A percentile compares a stretch with the other conserved stretches of the same genome.
phyloP scores from a whole-genome alignment of 2,113 vertebrate genomes.

The Sardina pilchardus region DNA sequence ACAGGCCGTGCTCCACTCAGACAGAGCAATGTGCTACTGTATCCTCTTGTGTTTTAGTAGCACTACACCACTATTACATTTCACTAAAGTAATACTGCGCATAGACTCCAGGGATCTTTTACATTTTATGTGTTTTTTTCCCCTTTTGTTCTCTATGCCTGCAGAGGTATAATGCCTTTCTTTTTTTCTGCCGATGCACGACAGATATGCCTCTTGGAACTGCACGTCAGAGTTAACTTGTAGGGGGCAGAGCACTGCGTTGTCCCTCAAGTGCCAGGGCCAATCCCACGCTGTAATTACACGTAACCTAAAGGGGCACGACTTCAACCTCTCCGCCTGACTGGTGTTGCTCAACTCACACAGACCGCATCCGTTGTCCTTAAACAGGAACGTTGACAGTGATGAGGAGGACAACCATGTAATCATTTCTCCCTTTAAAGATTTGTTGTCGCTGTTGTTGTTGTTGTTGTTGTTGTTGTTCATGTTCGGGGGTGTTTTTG shows the following conservation, averaged over 20 bases:
- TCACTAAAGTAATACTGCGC: neutral
- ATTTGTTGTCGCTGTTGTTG: neutral
- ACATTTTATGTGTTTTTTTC: neutral
- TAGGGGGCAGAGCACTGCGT: neutral
- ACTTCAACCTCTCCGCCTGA: neutral
- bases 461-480: neutral
- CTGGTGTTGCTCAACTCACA: neutral
- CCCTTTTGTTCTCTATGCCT: neutral
- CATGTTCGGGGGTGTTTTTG: neutral
- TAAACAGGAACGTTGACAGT: neutral
- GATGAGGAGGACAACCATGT: neutral
- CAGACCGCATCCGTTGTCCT: neutral
- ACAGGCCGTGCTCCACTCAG: neutral
- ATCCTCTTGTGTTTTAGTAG: neutral
- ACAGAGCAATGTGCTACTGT: constrained; percentile 7
- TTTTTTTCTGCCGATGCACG: neutral
- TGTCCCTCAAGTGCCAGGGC: neutral
- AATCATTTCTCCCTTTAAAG: neutral
- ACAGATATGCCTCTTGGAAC: neutral
- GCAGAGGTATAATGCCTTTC: neutral
- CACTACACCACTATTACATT: neutral
- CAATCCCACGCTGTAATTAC: neutral
- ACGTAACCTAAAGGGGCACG: neutral
- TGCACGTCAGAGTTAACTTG: neutral
- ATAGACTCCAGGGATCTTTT: neutral